Base-by-base conservation (phyloP, 1,140 invertebrate genomes). In the Cherax quadricarinatus region DNA sequence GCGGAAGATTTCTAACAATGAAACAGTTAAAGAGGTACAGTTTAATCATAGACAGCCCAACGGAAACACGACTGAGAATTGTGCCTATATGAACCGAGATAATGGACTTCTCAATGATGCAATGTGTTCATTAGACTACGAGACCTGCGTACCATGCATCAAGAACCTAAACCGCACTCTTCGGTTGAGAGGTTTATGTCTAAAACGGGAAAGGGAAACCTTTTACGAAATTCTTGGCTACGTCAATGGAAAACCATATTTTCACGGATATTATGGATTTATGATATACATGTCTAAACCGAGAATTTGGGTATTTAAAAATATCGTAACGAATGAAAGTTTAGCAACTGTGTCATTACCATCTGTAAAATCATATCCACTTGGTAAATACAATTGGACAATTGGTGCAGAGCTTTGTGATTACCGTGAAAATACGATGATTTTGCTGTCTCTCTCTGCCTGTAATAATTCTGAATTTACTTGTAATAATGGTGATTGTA, bases 401-500 rank as follows among this genome's bases (percentile, higher is more conserved):
- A 30, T 78, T 70, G 10, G 18, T 21, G 16, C 48, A 18, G 18
- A 41, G 18, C 2, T 81, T 16, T 89, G 87, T 60, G 41, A 81
- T 24, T 12, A 24, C 10, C 41, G 16, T 10, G 41, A 16, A 24
- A 41, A 60, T n/a, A 48, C 53, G 5, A 14, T 21, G 7, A 14
- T 92, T 7, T 24, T 41, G 9, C 91, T 92, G 51, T 78, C 86
- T 51, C 81, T 92, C 16, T 92, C 91, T n/a, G 51, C 73, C n/a
- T 91, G 89, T 80, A 66, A 87, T 57, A 75, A 57, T 10, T 60
- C 66, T 57, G 66, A 93, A 30, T 93, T 92, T 84, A 91, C 85
- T 10, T 93, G 93, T 70, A 88, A 82, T 85, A 92, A 80, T 80
- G 93, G 93, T 79, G 84, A 81, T 51, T 93, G 93, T 53, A 83